Conservation (phyloP, 2,113 vertebrate species). For the Melanotaenia duboulayi region DNA sequence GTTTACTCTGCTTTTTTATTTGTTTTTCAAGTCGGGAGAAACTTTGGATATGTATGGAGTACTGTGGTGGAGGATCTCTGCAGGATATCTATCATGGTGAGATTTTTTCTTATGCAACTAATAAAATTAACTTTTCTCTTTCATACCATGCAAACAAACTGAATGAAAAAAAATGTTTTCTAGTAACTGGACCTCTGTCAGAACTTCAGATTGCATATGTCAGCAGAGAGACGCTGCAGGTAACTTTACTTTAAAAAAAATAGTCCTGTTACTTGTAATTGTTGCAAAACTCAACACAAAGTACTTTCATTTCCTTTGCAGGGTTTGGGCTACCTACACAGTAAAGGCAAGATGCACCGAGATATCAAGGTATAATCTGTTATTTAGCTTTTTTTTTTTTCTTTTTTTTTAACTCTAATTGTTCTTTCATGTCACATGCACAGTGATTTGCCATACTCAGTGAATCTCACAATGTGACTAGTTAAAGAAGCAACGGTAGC, state of each 20-base stretch:
- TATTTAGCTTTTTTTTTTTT: neutral
- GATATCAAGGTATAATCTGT: constrained; percentile 92
- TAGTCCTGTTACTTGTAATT: neutral
- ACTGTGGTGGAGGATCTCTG: constrained; percentile 95
- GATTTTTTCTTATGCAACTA: constrained; percentile 1
- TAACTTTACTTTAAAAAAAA: constrained; percentile 69
- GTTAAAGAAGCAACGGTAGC: neutral
- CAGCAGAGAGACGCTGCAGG: constrained; percentile 96
- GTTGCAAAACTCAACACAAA: neutral
- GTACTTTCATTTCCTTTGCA: constrained; percentile 59
- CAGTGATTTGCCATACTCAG: neutral
- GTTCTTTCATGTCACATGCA: neutral
- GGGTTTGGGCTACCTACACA: constrained; percentile 97
- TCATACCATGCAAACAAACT: neutral
- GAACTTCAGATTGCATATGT: constrained; percentile 97
- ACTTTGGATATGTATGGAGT: constrained; percentile 98
- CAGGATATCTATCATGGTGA: constrained; percentile 96
- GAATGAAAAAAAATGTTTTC: constrained; percentile 1
- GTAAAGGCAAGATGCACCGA: constrained; percentile 97
- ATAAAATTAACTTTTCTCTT: neutral
- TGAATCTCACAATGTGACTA: neutral
- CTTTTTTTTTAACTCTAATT: neutral
- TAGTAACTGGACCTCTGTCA: constrained; percentile 95
- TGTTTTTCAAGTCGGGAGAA: constrained; percentile 88
- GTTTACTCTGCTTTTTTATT: constrained; percentile 1